Evolutionary conservation across 2,797 vertebrate species (phyloP), one percentile per base, ranked within the genome.

Genomic region (Adrianichthys oophorus): DNA sequence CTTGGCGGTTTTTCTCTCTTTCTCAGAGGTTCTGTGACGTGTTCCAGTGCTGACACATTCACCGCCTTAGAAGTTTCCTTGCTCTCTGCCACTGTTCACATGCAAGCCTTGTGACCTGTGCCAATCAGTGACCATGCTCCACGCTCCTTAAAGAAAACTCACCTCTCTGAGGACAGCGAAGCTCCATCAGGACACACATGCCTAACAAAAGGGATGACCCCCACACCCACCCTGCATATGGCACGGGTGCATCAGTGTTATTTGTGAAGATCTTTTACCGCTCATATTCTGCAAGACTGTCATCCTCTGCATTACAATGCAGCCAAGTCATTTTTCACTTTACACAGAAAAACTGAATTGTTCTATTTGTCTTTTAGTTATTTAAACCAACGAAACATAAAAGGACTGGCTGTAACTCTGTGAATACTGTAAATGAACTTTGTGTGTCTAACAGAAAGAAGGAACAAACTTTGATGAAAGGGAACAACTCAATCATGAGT

Each of bases 401-500:
- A 75, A 89, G 79, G 82, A 92, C 91, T 92, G 94, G 93, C 88
- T 93, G 92, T 93, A 90, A 90, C 79, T 90, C 58, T 94, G 95
- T 98, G 94, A 96, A 98, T 96, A 98, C 91, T 98, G 96, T 98
- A 98, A 93, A 97, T 96, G 91, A 92, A 87, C 59, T 76, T 61
- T 66, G 48, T 52, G 62, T 59, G 79, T 80, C 29, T 54, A 63
- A 80, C 54, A 58, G 70, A 68, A 65, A 76, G 17, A 76, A 68
- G 59, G 63, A 66, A 54, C 53, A 52, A 76, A 87, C 72, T 37
- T 78, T 67, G 72, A 76, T 72, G 72, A 85, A 87, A 76, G 70
- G 79, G 79, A 84, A 50, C 70, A 57, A 18, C 75, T 83, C 55
- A 71, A 24, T 46, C 21, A 14, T 4, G 64, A 76, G 72, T 60